Base-by-base conservation (phyloP, 2,113 vertebrate genomes). In the Pluvialis apricaria region DNA sequence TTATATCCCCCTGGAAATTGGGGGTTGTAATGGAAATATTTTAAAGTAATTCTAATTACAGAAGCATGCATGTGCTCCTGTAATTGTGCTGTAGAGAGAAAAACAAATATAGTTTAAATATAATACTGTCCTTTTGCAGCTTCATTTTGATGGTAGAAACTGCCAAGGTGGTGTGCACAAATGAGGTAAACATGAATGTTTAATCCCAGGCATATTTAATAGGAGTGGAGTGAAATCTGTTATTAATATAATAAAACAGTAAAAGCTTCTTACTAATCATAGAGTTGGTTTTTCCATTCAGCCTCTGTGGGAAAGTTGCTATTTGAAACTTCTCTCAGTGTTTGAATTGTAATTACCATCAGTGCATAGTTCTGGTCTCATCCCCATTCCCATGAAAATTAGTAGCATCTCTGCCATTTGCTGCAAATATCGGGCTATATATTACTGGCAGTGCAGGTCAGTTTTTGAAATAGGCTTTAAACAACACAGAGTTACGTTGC, bases 301-400 rank as follows among this genome's bases (percentile, higher is more conserved):
- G 40, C 22, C 84, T 94, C 91, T 96, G 96, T 97, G 96, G 94
- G 97, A 97, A 97, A 96, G 90, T 75, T 92, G 72, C 81, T 91
- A 29, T 97, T 97, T 95, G 76, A 72, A 90, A 79, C 34, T 76
- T 94, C 83, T 65, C 38, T 70, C n/a, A 60, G 80, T 92, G 55
- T 61, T 75, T 77, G 80, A 72, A 80, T 86, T 94, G 77, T 94
- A 96, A 97, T 96, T 97, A 95, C 77, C 49, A 13, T 15, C 3
- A 9, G 77, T 73, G 55, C 82, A 34, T 77, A n/a, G 49, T 78
- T 91, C 51, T 89, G 65, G 49, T 92, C 57, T 84, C 69, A 69
- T 68, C 77, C n/a, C 47, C 47, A 28, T 92, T 93, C 90, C 77
- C 77, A 75, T 12, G 57, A 49, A 94, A 88, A 95, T 78, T 8